These are phyloP conservation scores for Herminia tarsipennalis DNA, from an alignment of 2,888 invertebrate genomes.

Conservation along the genomic window DNA sequence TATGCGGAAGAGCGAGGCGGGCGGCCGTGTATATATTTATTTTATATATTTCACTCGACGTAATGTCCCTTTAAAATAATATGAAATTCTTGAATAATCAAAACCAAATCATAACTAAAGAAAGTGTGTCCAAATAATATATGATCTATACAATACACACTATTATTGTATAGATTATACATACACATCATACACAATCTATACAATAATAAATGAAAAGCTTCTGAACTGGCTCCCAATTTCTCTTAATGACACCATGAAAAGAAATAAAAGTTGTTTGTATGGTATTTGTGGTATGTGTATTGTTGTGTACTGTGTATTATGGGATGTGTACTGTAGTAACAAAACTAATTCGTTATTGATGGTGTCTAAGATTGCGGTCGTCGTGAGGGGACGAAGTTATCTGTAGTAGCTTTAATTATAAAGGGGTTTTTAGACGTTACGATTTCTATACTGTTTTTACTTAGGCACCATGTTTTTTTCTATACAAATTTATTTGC, in stretches of 20 bases:
- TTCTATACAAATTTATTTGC: background rate
- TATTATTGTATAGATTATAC: too few relatives aligned
- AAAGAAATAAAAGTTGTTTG: slow-evolving; percentile 43
- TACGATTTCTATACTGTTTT: slow-evolving; percentile 45
- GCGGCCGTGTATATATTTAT: too few relatives aligned
- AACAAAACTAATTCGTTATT: slow-evolving; percentile 81
- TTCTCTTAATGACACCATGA: slow-evolving; percentile 43
- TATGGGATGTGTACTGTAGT: slow-evolving; percentile 46
- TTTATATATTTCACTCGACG: too few relatives aligned
- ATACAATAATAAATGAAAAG: slow-evolving; percentile 8
- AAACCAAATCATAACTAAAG: slow-evolving; percentile 2
- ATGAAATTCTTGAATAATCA: background rate
- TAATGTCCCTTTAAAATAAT: too few relatives aligned
- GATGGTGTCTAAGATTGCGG: slow-evolving; percentile 66
- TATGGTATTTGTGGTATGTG: slow-evolving; percentile 34
- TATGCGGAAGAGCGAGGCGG: too few relatives aligned
- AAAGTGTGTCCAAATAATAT: slow-evolving; percentile 9
- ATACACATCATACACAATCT: too few relatives aligned
- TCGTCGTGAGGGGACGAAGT: slow-evolving; percentile 66
- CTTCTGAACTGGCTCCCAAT: slow-evolving; percentile 22
- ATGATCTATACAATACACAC: slow-evolving; percentile 7
- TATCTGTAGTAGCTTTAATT: slow-evolving; percentile 73
- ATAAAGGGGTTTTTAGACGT: slow-evolving; percentile 57
- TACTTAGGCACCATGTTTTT: background rate
- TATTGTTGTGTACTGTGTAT: slow-evolving; percentile 35